Evolutionary conservation across 2,113 vertebrate genomes (phyloP).

Genomic region (Tachuris rubrigastra): DNA sequence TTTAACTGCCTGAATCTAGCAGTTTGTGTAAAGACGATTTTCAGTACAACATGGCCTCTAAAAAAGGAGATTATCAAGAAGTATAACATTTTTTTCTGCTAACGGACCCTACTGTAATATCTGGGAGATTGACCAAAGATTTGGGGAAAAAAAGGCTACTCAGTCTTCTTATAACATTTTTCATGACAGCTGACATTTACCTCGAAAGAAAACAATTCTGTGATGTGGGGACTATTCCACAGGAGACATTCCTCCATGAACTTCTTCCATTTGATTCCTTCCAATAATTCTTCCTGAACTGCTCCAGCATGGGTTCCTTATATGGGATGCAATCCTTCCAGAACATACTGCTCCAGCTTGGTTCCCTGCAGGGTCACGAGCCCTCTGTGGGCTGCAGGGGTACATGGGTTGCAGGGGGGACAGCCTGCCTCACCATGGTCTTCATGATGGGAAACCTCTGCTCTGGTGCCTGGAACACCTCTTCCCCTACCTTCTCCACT

Average conservation of each 20-base stretch:
- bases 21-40: not conserved
- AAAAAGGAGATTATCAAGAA: not conserved
- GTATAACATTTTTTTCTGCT: not conserved
- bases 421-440: not conserved
- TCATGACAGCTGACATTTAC: not conserved
- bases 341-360: no score
- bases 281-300: not conserved
- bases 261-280: not conserved
- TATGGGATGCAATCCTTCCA: not conserved
- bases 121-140: not conserved
- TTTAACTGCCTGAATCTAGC: not conserved
- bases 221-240: not conserved
- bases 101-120: not conserved
- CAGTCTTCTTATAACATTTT: not conserved
- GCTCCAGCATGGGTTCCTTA: not conserved
- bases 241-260: not conserved
- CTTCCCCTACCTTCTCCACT: not conserved
- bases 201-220: not conserved
- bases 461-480: not conserved
- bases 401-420: not conserved
- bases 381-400: not conserved
- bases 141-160: not conserved
- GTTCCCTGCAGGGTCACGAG: not conserved
- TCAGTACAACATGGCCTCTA: not conserved
- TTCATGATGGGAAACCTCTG: not conserved